Evolutionary conservation across 2,113 vertebrate genomes (phyloP).

Genomic region (Stercorarius parasiticus): DNA sequence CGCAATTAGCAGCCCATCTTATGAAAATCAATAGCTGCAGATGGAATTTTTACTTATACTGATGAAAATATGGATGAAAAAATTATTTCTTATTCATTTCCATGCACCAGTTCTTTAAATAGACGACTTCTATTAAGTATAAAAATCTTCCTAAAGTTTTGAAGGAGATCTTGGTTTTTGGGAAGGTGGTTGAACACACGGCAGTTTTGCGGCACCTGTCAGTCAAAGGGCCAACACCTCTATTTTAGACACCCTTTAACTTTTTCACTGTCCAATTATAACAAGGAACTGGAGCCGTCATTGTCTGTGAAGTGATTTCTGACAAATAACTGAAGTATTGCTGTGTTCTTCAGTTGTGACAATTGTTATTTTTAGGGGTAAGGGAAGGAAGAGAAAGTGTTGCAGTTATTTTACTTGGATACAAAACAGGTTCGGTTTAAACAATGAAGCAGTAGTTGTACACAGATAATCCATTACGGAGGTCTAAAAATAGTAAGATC

Average conservation of each 20-base stretch:
- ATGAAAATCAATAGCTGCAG: not conserved
- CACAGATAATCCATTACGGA: not conserved
- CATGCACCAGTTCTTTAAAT: not conserved
- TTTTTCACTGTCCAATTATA: constrained; percentile 12
- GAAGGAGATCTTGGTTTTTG: not conserved
- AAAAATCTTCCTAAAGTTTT: not conserved
- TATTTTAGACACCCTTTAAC: constrained; percentile 20
- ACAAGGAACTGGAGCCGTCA: not conserved
- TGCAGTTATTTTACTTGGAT: not conserved
- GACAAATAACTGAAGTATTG: not conserved
- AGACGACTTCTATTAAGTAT: not conserved
- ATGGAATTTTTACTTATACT: not conserved
- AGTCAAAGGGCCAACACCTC: constrained; percentile 25
- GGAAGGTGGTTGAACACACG: not conserved
- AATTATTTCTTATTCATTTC: not conserved
- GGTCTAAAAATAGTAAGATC: not conserved
- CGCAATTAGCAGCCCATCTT: not conserved
- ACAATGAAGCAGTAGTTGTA: not conserved
- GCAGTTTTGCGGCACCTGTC: not conserved
- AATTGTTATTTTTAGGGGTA: constrained; percentile 39
- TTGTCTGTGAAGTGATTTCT: constrained; percentile 21
- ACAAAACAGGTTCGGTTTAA: not conserved
- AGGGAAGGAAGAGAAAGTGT: not conserved
- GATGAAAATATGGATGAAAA: not conserved
- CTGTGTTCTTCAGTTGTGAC: not conserved